A percentile compares a stretch with the other conserved stretches of the same genome.
Conservation (phyloP, 2,888 invertebrate genomes). For the Harpalus rubripes region DNA sequence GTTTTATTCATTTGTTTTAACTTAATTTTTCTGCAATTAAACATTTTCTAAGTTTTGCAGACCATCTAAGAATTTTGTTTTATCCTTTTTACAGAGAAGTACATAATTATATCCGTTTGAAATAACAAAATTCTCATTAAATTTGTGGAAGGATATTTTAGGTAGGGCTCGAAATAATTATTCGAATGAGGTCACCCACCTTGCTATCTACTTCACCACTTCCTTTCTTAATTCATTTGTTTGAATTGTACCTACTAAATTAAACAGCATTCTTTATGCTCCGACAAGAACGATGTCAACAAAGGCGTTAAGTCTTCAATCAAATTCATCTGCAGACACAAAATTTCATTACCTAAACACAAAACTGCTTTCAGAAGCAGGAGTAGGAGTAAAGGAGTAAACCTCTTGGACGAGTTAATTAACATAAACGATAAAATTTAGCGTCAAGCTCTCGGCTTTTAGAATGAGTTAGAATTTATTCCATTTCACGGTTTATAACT, state of each 20-base stretch:
- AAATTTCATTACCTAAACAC: conserved; percentile 33
- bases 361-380: conserved; percentile 15
- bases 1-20: no score
- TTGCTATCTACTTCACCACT: not conserved
- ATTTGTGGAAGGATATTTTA: not conserved
- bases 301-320: conserved; percentile 11
- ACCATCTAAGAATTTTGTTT: not conserved
- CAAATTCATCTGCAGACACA: conserved; percentile 21
- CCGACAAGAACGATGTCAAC: not conserved
- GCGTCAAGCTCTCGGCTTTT: not conserved
- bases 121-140: not conserved
- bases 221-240: not conserved
- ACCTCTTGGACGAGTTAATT: conserved; percentile 9
- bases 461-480: conserved; percentile 54
- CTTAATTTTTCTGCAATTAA: no score
- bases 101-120: not conserved
- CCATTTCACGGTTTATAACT: conserved; percentile 60
- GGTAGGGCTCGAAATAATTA: not conserved
- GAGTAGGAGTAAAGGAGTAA: not conserved
- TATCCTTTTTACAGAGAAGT: not conserved
- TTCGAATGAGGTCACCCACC: not conserved
- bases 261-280: conserved; percentile 11
- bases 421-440: conserved; percentile 41
- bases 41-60: no score
- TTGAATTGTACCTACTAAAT: conserved; percentile 10